Conservation (phyloP, 1,140 invertebrate genomes). For the Drosophila busckii region DNA sequence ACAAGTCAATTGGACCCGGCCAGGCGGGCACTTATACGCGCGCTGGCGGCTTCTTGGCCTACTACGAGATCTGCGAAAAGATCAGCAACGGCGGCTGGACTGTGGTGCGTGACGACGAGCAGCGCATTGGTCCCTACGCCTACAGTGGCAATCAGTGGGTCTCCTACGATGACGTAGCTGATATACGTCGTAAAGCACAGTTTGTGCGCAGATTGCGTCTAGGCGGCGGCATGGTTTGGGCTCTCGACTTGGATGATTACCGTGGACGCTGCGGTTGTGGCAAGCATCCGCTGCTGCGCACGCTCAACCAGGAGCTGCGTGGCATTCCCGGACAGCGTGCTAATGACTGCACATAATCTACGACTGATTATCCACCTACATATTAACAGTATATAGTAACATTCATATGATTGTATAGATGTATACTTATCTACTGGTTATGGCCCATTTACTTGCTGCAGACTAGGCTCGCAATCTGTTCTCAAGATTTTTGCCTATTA, state of each 20-base stretch:
- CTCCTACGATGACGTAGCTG: conserved; percentile 87
- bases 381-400: conserved; percentile 28
- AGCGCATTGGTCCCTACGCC: conserved; percentile 87
- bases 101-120: conserved; percentile 82
- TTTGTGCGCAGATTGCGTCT: conserved; percentile 82
- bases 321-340: conserved; percentile 79
- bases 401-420: conserved; percentile 3
- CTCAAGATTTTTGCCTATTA: conserved; percentile 45
- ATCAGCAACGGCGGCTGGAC: conserved; percentile 83
- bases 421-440: too few relatives aligned
- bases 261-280: conserved; percentile 84
- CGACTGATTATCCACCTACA: too few relatives aligned
- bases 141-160: conserved; percentile 89
- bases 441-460: conserved; percentile 20
- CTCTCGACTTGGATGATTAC: conserved; percentile 88
- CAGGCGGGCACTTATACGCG: conserved; percentile 89
- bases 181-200: conserved; percentile 82
- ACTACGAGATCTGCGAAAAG: conserved; percentile 88
- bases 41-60: conserved; percentile 89
- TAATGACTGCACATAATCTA: conserved; percentile 69
- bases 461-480: conserved; percentile 44
- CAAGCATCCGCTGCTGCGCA: conserved; percentile 80
- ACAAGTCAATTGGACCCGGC: conserved; percentile 86
- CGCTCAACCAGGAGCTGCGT: conserved; percentile 81
- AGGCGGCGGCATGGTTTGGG: conserved; percentile 90